phyloP scores from a whole-genome alignment of 2,888 invertebrate species.

The Athalia rosae region DNA sequence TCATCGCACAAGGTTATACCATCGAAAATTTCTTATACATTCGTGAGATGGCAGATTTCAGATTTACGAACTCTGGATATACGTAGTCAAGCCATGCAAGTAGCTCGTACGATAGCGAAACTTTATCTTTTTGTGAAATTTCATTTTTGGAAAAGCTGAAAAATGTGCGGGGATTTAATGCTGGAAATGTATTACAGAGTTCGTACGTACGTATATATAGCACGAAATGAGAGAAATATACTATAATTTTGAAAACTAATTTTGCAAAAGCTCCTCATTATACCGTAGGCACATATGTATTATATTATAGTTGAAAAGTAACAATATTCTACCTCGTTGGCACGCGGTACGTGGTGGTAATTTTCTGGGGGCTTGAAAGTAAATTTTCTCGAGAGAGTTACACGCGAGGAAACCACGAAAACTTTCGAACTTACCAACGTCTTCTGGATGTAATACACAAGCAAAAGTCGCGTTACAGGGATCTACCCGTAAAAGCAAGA shows the following conservation, averaged over 20 bases:
- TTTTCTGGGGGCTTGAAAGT: conserved; percentile 13
- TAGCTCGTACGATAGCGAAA: no score
- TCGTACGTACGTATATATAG: not conserved
- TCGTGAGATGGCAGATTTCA: not conserved
- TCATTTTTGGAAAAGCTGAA: no score
- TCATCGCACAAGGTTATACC: not conserved
- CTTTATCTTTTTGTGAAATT: no score
- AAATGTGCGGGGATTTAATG: not conserved
- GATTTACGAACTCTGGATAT: conserved; percentile 2
- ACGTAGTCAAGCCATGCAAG: not conserved
- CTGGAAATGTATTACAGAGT: not conserved
- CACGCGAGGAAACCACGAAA: conserved; percentile 32
- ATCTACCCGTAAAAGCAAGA: no score
- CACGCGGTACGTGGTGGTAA: conserved; percentile 19
- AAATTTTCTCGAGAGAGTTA: conserved; percentile 29
- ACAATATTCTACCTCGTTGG: conserved; percentile 36
- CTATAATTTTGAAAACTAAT: conserved; percentile 42
- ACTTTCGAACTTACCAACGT: conserved; percentile 25
- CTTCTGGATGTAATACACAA: not conserved
- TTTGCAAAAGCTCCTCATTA: conserved; percentile 29
- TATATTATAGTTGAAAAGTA: not conserved
- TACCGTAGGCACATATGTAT: not conserved
- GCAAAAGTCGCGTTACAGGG: not conserved
- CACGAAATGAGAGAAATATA: not conserved
- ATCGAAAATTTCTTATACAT: conserved; percentile 14